Base-by-base conservation (phyloP, 1,140 invertebrate species). In the Euwallacea fornicatus region DNA sequence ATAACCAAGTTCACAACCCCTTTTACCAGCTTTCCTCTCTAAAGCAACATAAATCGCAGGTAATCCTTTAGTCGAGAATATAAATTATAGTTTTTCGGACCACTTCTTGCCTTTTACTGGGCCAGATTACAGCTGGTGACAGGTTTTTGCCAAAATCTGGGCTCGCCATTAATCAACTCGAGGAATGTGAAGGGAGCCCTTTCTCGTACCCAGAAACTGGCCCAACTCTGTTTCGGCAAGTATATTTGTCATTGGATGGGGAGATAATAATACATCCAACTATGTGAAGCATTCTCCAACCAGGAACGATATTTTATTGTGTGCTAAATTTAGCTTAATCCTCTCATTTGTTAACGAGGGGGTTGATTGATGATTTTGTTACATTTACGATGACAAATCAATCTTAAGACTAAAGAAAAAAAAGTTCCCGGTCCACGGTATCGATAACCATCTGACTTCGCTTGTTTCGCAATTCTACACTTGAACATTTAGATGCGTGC, bases 91-190 rank as follows among this genome's bases (percentile, higher is more conserved):
- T 70, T 70, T 70, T 64, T 70, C 61, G 42, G 44, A 7, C 13
- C 62, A 47, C 59, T 70, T 70, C 60, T 70, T 70, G 69, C 69
- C 69, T 64, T 70, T 59, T 33, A 42, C 69, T 9, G 44, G 8
- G 61, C 50, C 69, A 70, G 69, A 70, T 70, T 70, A 70, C 69
- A 64, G 61, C 69, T 70, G 69, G 63, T 70, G 69, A 70, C 69
- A 70, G 69, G 69, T 70, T 70, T 70, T 64, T 70, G 69, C 69
- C 67, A 69, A 67, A 69, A 69, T 69, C 67, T 69, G 59, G 67
- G 42, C 67, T 59, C 9, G 50, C 67, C 58, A 69, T 69, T 69
- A 69, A 69, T 69, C 67, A 62, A 7, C 46, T 4, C 4, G 8
- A 41, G 67, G 46, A 53, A 62, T 62, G 7, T 42, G 59, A 46